A percentile compares a stretch with the other conserved stretches of the same genome.
These are phyloP conservation scores for Ethmia dodecea DNA, from an alignment of 2,888 invertebrate genomes.

Conservation along the genomic window DNA sequence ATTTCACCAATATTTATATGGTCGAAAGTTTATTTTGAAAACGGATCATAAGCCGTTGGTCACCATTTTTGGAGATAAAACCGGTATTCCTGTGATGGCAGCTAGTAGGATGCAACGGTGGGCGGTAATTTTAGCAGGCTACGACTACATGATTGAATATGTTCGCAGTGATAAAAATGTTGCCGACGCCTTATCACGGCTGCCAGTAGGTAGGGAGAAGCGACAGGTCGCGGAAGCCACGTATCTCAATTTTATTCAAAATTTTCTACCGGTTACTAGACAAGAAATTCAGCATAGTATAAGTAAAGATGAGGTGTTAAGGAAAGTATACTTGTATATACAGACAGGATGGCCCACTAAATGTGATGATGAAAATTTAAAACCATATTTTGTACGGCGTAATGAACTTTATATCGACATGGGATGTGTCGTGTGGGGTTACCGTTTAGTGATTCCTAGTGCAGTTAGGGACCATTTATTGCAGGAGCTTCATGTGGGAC, in stretches of 20 bases:
- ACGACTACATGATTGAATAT: no score
- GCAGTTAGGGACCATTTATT: no score
- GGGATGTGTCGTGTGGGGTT: slow-evolving; percentile 16
- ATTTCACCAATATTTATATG: no score
- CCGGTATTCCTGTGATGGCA: slow-evolving; percentile 15
- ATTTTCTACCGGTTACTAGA: slow-evolving; percentile 4
- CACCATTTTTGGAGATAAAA: slow-evolving; percentile 17
- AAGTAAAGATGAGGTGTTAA: slow-evolving; percentile 1
- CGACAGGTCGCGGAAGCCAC: neutral
- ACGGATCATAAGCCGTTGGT: no score
- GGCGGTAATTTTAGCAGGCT: no score
- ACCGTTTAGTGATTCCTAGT: no score
- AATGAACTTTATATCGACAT: slow-evolving; percentile 14
- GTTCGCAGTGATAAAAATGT: slow-evolving; percentile 9
- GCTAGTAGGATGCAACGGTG: no score
- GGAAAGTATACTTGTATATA: neutral
- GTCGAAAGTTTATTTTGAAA: slow-evolving; percentile 11
- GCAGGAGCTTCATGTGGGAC: no score
- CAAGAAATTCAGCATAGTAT: neutral
- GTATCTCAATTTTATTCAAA: no score
- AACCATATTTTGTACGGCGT: slow-evolving; percentile 5
- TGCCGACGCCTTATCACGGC: slow-evolving; percentile 6
- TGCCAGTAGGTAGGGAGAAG: neutral
- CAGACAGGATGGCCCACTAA: slow-evolving; percentile 2
- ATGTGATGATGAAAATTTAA: neutral